phyloP scores from a whole-genome alignment of 1,140 invertebrate species.

The Drosophila bifasciata region DNA sequence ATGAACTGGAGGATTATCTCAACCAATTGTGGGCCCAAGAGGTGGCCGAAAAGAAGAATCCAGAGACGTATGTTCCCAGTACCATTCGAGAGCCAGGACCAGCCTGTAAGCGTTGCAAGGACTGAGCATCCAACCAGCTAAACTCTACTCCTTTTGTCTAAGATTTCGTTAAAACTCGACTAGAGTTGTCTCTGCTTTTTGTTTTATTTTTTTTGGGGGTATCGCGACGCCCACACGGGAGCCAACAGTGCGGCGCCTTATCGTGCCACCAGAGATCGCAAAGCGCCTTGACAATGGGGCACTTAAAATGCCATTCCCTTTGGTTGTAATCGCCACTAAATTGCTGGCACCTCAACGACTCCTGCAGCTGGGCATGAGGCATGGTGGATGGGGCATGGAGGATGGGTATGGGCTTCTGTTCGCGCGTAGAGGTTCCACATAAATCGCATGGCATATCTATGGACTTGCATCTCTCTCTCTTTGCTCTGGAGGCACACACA shows the following conservation, averaged over 20 bases:
- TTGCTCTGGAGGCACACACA: background rate
- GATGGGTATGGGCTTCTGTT: conserved; percentile 57
- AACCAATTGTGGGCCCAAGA: conserved; percentile 68
- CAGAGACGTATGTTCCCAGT: conserved; percentile 23
- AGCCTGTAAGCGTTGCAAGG: conserved; percentile 26
- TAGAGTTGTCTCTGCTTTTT: too few relatives aligned
- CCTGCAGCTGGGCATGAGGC: conserved; percentile 4
- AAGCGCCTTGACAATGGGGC: conserved; percentile 70
- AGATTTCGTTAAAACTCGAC: too few relatives aligned
- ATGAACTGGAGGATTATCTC: conserved; percentile 61
- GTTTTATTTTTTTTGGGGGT: background rate
- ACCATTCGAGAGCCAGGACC: conserved; percentile 7
- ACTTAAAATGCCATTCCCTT: conserved; percentile 77
- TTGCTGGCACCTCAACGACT: conserved; percentile 56
- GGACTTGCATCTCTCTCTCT: conserved; percentile 60
- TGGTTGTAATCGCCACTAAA: conserved; percentile 77
- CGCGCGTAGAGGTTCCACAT: conserved; percentile 59
- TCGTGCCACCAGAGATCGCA: conserved; percentile 58
- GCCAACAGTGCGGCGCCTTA: conserved; percentile 40
- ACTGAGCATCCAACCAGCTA: background rate
- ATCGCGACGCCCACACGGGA: conserved; percentile 65
- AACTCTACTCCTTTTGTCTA: too few relatives aligned
- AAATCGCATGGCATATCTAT: conserved; percentile 72
- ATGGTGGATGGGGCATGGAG: too few relatives aligned
- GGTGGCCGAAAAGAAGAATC: conserved; percentile 51